Evolutionary conservation across 2,888 invertebrate genomes (phyloP).

Genomic region (Augochlorella aurata): DNA sequence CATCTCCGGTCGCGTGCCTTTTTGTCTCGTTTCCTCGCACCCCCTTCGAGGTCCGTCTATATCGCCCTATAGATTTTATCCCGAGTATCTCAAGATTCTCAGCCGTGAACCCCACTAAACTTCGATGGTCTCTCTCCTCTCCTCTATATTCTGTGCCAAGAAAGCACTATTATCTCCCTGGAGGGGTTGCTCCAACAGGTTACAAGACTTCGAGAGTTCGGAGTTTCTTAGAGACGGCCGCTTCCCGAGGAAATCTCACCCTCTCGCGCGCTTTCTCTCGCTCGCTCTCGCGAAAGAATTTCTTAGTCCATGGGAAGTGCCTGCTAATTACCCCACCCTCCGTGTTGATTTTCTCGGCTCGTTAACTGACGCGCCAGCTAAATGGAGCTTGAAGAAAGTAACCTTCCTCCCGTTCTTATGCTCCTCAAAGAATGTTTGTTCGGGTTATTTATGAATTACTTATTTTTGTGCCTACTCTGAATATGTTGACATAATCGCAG

Average conservation of each 20-base stretch:
- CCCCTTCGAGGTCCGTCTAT: conserved; percentile 41
- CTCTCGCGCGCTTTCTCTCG: background rate
- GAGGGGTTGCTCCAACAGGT: conserved; percentile 78
- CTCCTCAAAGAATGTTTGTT: background rate
- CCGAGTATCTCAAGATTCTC: conserved; percentile 59
- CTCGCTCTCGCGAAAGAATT: conserved; percentile 28
- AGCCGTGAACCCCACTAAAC: conserved; percentile 39
- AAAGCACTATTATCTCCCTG: conserved; percentile 72
- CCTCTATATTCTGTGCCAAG: conserved; percentile 47
- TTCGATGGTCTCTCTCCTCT: conserved; percentile 42
- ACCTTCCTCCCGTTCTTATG: background rate
- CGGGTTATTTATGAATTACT: background rate
- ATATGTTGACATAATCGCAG: too few relatives aligned
- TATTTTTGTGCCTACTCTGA: too few relatives aligned
- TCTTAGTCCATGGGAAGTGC: conserved; percentile 59
- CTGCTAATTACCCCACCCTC: conserved; percentile 48
- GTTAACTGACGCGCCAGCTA: conserved; percentile 16
- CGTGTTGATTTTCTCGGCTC: conserved; percentile 37
- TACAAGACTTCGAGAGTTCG: conserved; percentile 76
- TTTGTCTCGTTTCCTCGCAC: conserved; percentile 35
- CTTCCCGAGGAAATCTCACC: conserved; percentile 57
- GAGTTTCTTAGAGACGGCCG: conserved; percentile 60
- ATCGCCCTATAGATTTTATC: conserved; percentile 55
- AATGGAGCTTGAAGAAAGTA: conserved; percentile 5
- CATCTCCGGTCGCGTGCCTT: conserved; percentile 51